phyloP scores from a whole-genome alignment of 2,888 invertebrate genomes.

The Ceratothoa steindachneri region DNA sequence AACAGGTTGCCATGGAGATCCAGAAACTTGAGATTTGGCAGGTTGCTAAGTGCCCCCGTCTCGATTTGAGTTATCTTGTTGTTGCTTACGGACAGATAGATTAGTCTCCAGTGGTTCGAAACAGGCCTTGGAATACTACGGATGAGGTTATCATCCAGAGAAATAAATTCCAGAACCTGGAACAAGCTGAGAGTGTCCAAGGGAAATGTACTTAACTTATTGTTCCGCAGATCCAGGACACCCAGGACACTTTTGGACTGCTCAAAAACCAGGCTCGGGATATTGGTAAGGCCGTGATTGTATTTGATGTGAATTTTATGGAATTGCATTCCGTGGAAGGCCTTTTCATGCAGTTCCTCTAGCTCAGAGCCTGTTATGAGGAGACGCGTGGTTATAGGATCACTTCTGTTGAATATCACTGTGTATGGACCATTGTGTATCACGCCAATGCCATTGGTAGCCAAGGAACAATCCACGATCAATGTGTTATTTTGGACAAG shows the following conservation, averaged over 20 bases:
- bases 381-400: constrained; percentile 13
- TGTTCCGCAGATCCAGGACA: constrained; percentile 30
- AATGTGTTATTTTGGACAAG: background rate
- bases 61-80: constrained; percentile 14
- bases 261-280: constrained; percentile 7
- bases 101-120: background rate
- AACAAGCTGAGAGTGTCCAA: constrained; percentile 12
- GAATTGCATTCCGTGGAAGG: constrained; percentile 22
- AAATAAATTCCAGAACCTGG: constrained; percentile 19
- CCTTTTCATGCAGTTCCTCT: constrained; percentile 12
- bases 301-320: constrained; percentile 28
- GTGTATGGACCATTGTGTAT: background rate
- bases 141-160: constrained; percentile 26
- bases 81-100: constrained; percentile 24
- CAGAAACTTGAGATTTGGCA: constrained; percentile 22
- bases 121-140: constrained; percentile 11
- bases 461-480: background rate
- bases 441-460: background rate
- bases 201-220: constrained; percentile 24
- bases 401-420: background rate
- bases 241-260: constrained; percentile 12
- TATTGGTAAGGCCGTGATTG: constrained; percentile 25
- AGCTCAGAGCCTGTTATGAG: constrained; percentile 31
- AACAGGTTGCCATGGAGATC: constrained; percentile 27
- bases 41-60: constrained; percentile 2